phyloP scores from a whole-genome alignment of 2,797 vertebrate species.

The Sebastes glaucus region DNA sequence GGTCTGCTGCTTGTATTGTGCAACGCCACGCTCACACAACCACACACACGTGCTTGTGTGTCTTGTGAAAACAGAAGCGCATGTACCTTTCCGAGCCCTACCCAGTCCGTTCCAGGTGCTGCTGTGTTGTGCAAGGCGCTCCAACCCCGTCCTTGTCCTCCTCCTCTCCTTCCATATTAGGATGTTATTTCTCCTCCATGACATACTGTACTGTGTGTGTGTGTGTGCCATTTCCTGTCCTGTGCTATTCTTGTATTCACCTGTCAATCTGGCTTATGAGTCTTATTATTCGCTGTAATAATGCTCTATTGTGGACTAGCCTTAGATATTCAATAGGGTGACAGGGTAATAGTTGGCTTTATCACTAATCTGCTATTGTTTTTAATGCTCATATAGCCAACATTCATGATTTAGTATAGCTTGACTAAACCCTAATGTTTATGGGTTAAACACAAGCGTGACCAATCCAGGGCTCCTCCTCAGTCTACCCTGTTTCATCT shows the following conservation, averaged over 20 bases:
- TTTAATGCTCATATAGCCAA: constrained; percentile 38
- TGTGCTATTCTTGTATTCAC: constrained; percentile 49
- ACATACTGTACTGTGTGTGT: constrained; percentile 29
- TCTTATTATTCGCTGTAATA: constrained; percentile 42
- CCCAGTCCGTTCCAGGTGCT: constrained; percentile 34
- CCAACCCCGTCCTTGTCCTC: constrained; percentile 9
- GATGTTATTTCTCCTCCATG: constrained; percentile 50
- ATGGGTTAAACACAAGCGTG: constrained; percentile 59
- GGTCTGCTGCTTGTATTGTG: constrained; percentile 68
- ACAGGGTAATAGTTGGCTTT: constrained; percentile 47
- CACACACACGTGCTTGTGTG: not conserved
- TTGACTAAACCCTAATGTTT: constrained; percentile 58
- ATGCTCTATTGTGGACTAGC: constrained; percentile 53
- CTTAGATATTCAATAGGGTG: constrained; percentile 31
- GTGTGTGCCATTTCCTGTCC: constrained; percentile 34
- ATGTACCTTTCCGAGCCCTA: constrained; percentile 29
- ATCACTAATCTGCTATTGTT: constrained; percentile 68
- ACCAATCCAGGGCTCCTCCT: constrained; percentile 49
- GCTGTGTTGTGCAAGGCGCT: constrained; percentile 45
- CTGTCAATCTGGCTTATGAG: constrained; percentile 62
- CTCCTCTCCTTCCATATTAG: constrained; percentile 47
- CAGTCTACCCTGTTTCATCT: constrained; percentile 26
- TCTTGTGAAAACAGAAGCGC: constrained; percentile 22
- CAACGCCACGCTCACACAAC: constrained; percentile 42
- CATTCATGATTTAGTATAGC: constrained; percentile 40